Conservation (phyloP, 2,888 invertebrate species). For the Caenorhabditis becei region DNA sequence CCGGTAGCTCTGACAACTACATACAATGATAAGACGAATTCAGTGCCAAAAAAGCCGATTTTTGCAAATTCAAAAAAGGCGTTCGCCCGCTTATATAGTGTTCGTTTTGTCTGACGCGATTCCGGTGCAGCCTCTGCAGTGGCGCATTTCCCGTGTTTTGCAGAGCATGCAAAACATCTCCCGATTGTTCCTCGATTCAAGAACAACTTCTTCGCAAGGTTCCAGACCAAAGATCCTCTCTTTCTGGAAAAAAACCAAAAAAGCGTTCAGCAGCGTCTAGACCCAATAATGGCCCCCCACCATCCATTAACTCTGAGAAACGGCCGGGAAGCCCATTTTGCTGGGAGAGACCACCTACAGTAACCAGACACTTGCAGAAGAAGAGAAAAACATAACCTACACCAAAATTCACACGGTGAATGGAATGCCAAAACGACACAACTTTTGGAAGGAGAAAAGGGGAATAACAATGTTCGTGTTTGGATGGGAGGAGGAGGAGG, state of each 20-base stretch:
- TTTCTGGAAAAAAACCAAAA: not conserved
- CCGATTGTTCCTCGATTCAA: too few species aligned
- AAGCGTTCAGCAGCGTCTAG: constrained; percentile 28
- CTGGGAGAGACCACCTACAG: not conserved
- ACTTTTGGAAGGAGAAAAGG: not conserved
- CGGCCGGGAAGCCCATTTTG: not conserved
- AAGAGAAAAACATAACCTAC: not conserved
- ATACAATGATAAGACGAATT: too few species aligned
- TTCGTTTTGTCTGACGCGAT: constrained; percentile 2
- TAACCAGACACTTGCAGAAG: constrained; percentile 9
- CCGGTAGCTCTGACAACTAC: too few species aligned
- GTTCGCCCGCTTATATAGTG: not conserved
- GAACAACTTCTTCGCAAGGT: constrained; percentile 16
- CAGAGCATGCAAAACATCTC: too few species aligned
- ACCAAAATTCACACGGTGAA: constrained; percentile 4
- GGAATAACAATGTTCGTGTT: constrained; percentile 20
- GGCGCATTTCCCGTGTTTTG: constrained; percentile 31
- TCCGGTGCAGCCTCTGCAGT: constrained; percentile 15
- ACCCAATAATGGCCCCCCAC: constrained; percentile 34
- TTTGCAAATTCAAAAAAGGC: too few species aligned
- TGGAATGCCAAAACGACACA: constrained; percentile 6
- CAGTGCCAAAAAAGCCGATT: too few species aligned
- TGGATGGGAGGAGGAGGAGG: not conserved
- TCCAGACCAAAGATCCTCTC: constrained; percentile 1
- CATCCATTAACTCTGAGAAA: constrained; percentile 31